phyloP scores from a whole-genome alignment of 2,888 invertebrate genomes.

The Chrysomela aeneicollis region DNA sequence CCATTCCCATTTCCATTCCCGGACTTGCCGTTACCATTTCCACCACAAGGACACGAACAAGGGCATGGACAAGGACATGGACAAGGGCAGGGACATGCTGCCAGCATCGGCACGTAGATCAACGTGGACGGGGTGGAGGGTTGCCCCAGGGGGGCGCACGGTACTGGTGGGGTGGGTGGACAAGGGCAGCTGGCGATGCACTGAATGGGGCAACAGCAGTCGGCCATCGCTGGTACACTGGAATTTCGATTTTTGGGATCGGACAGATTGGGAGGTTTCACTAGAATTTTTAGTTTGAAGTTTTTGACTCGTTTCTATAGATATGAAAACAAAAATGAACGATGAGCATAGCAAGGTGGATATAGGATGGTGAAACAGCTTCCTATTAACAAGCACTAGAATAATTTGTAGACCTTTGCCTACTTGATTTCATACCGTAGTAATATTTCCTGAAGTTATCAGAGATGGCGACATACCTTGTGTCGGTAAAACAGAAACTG shows the following conservation, averaged over 20 bases:
- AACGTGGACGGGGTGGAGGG: conserved; percentile 42
- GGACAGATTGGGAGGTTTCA: conserved; percentile 9
- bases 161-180: conserved; percentile 37
- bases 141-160: conserved; percentile 41
- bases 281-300: conserved; percentile 28
- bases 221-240: conserved; percentile 26
- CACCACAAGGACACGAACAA: conserved; percentile 26
- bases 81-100: conserved; percentile 38
- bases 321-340: background rate
- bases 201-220: conserved; percentile 38
- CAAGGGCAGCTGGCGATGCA: conserved; percentile 40
- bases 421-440: too few species aligned
- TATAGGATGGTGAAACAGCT: too few species aligned
- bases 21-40: background rate
- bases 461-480: too few species aligned
- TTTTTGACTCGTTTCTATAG: conserved; percentile 17
- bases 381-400: too few species aligned
- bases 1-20: conserved; percentile 12
- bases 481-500: too few species aligned
- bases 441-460: too few species aligned
- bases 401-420: too few species aligned
- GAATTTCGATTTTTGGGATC: conserved; percentile 4
- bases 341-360: background rate
- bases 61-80: conserved; percentile 30
- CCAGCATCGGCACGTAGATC: conserved; percentile 41